Conservation (phyloP, 2,888 invertebrate species). For the Pseudococcus longispinus region DNA sequence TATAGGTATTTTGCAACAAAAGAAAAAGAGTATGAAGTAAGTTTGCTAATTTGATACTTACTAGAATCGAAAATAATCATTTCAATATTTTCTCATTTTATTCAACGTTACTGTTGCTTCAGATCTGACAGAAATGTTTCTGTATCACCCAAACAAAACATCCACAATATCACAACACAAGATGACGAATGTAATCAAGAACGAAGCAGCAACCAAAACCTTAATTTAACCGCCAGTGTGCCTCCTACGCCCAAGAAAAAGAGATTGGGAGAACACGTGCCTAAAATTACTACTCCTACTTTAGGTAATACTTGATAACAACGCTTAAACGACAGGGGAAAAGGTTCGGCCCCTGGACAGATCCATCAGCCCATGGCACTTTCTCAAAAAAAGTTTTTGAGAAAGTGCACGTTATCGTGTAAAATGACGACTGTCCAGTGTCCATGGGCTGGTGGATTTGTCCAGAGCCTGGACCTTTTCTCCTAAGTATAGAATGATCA, state of each 20-base stretch:
- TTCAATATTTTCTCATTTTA: background rate
- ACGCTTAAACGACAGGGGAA: no score
- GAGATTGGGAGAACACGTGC: conserved; percentile 28
- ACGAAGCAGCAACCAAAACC: conserved; percentile 38
- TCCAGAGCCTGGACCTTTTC: no score
- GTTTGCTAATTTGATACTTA: background rate
- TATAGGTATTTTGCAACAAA: background rate
- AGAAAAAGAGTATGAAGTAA: background rate
- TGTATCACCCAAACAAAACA: conserved; percentile 29
- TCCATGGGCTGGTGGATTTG: no score
- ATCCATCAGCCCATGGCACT: no score
- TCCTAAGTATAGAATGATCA: no score
- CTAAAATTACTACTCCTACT: background rate
- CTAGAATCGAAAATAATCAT: background rate
- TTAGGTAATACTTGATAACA: background rate
- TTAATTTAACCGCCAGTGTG: conserved; percentile 31
- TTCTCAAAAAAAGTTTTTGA: no score
- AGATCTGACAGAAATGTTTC: conserved; percentile 3
- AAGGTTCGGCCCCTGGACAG: no score
- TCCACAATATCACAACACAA: background rate
- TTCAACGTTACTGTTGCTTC: background rate
- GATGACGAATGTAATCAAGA: background rate
- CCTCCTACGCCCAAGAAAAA: conserved; percentile 48
- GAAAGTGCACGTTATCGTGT: no score
- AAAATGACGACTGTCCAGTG: no score